phyloP scores from a whole-genome alignment of 2,888 invertebrate species.

The Syrista parreyssii region DNA sequence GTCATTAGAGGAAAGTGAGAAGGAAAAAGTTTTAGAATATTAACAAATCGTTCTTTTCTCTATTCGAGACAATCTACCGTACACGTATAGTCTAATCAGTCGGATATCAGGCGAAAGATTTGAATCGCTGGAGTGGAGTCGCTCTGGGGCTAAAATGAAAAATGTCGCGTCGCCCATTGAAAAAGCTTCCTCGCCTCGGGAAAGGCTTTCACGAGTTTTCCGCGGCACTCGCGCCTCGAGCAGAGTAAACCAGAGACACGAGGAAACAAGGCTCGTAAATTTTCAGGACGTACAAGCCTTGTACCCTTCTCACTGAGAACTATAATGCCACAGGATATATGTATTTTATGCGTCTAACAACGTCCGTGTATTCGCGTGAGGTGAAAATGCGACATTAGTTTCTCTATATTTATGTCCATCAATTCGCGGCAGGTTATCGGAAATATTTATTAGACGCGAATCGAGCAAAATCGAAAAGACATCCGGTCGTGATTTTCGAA shows the following conservation, averaged over 20 bases:
- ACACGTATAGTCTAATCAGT: not conserved
- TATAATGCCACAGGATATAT: not conserved
- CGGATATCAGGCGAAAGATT: not conserved
- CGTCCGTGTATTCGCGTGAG: not conserved
- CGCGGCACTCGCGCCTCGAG: constrained; percentile 3
- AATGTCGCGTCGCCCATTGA: constrained; percentile 41
- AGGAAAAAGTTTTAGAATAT: not conserved
- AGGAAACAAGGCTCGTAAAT: constrained; percentile 53
- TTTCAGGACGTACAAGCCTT: constrained; percentile 27
- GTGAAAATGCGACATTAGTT: constrained; percentile 26
- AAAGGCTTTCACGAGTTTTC: constrained; percentile 35
- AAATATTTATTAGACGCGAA: constrained; percentile 6
- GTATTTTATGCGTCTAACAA: not conserved
- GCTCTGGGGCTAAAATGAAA: constrained; percentile 31
- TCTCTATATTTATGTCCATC: constrained; percentile 14
- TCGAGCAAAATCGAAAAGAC: constrained; percentile 15
- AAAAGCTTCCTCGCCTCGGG: constrained; percentile 33
- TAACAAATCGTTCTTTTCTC: not conserved
- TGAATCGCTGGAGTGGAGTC: not conserved
- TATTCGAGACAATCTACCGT: not conserved
- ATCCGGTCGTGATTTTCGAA: not conserved
- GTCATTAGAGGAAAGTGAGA: not conserved
- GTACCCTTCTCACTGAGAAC: not conserved
- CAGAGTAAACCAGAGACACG: constrained; percentile 20
- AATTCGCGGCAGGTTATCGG: not conserved